Evolutionary conservation across 1,140 invertebrate species (phyloP).

Genomic region (Dendroctonus ponderosae): DNA sequence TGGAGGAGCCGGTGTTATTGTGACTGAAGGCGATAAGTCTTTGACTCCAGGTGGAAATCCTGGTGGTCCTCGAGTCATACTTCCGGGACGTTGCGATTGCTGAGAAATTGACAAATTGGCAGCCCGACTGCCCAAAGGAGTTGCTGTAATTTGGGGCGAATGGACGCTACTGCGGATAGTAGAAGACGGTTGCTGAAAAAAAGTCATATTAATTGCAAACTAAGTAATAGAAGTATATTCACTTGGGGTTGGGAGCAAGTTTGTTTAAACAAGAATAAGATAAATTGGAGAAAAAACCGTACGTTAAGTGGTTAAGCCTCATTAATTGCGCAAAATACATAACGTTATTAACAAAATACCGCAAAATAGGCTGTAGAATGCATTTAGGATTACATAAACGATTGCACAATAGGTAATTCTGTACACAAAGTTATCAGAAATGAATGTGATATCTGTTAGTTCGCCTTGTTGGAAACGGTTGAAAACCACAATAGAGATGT

Average conservation of each 20-base stretch:
- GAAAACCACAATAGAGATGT: too few species aligned
- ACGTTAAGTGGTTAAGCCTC: background rate
- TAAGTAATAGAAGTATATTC: background rate
- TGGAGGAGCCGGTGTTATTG: conserved; percentile 67
- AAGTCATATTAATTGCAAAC: background rate
- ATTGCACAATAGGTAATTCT: too few species aligned
- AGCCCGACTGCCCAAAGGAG: conserved; percentile 54
- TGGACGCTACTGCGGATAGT: conserved; percentile 57
- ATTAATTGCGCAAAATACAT: background rate
- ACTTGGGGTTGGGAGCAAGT: background rate
- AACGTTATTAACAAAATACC: too few species aligned
- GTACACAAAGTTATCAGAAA: too few species aligned
- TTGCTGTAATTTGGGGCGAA: conserved; percentile 54
- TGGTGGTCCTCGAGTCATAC: conserved; percentile 36
- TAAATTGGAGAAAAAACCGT: background rate
- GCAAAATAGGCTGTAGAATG: too few species aligned
- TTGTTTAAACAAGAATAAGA: background rate
- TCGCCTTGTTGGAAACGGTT: too few species aligned
- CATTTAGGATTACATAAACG: too few species aligned
- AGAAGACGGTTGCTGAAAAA: conserved; percentile 50
- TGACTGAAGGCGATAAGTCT: conserved; percentile 56
- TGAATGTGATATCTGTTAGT: too few species aligned
- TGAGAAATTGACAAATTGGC: conserved; percentile 62
- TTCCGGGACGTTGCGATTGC: conserved; percentile 53
- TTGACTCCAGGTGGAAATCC: conserved; percentile 48